phyloP scores from a whole-genome alignment of 1,140 invertebrate genomes.

The Steinernema khuongi region DNA sequence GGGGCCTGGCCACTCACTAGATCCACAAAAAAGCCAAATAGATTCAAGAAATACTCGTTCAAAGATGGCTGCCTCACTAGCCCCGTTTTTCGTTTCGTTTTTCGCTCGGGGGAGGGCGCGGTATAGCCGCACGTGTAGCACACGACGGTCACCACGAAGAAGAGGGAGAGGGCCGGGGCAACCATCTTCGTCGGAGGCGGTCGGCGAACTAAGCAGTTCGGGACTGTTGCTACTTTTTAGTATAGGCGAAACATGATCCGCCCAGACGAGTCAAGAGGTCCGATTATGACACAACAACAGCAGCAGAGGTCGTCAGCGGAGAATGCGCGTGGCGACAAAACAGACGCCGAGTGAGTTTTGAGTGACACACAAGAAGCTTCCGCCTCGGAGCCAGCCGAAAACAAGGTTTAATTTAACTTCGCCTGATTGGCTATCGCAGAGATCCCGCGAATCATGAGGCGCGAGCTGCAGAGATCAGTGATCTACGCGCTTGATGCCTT shows the following conservation, averaged over 20 bases:
- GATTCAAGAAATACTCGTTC: background rate
- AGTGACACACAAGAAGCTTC: too few relatives aligned
- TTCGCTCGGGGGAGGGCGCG: background rate
- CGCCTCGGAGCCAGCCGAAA: too few relatives aligned
- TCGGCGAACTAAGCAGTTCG: too few relatives aligned
- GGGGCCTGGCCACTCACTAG: background rate
- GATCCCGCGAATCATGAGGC: too few relatives aligned
- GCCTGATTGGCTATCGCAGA: too few relatives aligned
- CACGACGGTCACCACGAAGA: background rate
- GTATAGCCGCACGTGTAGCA: background rate
- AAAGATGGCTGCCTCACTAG: background rate
- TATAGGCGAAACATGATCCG: background rate
- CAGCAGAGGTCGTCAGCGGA: background rate
- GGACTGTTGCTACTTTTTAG: too few relatives aligned
- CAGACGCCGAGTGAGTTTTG: background rate
- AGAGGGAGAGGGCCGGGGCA: background rate
- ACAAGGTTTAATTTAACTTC: too few relatives aligned
- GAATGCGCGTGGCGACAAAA: background rate
- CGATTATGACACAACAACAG: slow-evolving; percentile 8
- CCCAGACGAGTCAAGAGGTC: background rate
- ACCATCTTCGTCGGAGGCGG: background rate
- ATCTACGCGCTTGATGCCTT: too few relatives aligned
- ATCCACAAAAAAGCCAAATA: background rate
- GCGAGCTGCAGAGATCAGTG: too few relatives aligned
- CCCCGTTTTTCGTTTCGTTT: background rate